A percentile compares a stretch with the other conserved stretches of the same genome.
phyloP scores from a whole-genome alignment of 2,797 vertebrate species.

The Dicrostonyx torquatus region DNA sequence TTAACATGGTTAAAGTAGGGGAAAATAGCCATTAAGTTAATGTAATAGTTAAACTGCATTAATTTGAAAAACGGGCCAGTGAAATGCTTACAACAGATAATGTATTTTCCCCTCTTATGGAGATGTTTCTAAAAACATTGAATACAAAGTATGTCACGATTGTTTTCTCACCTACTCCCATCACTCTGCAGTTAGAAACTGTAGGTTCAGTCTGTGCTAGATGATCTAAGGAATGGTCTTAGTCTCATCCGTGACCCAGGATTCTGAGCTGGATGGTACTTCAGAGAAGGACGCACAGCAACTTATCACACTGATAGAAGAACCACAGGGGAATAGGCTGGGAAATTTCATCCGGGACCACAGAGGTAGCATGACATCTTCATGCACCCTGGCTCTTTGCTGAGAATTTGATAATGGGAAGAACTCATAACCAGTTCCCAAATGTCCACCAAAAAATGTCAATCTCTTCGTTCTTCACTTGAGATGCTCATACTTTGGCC shows the following conservation, averaged over 20 bases:
- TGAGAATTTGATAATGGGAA: background rate
- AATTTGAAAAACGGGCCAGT: constrained; percentile 87
- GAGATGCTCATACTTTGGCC: background rate
- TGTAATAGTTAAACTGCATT: constrained; percentile 90
- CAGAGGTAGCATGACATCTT: background rate
- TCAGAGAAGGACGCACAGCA: background rate
- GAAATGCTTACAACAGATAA: constrained; percentile 77
- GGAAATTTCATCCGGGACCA: background rate
- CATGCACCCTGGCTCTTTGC: background rate
- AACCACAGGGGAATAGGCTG: background rate
- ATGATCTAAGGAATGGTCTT: background rate
- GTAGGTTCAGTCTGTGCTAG: background rate
- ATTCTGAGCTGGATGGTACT: background rate
- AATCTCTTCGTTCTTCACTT: background rate
- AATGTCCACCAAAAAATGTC: accelerated
- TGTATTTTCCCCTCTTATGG: background rate
- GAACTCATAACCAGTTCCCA: background rate
- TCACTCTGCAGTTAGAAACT: background rate
- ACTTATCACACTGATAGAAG: background rate
- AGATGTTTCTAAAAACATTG: constrained; percentile 63
- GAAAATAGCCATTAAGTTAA: constrained; percentile 90
- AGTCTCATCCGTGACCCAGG: accelerated
- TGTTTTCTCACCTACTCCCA: background rate
- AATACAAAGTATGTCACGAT: constrained; percentile 62
- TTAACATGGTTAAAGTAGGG: constrained; percentile 90